These are phyloP conservation scores for Lithobates sylvaticus DNA, from an alignment of 2,797 vertebrate species.

Conservation along the genomic window DNA sequence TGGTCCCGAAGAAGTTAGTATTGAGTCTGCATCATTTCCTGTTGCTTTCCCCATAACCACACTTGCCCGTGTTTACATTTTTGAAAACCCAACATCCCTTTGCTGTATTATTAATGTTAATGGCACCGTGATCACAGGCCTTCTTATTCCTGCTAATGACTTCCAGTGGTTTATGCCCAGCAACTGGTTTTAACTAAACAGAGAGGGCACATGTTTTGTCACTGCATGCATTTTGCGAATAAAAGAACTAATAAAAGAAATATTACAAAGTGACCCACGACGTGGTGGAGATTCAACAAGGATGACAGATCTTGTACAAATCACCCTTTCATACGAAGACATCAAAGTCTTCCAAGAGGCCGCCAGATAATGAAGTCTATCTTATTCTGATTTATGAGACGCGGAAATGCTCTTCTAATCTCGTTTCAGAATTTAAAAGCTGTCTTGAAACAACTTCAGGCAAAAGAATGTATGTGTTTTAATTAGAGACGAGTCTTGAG, in stretches of 20 bases:
- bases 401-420: conserved; percentile 61
- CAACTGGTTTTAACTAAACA: conserved; percentile 31
- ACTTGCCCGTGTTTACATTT: conserved; percentile 5
- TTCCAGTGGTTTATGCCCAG: conserved; percentile 7
- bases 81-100: neutral
- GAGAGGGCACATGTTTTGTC: conserved; percentile 31
- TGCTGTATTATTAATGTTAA: conserved; percentile 3
- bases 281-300: conserved; percentile 15
- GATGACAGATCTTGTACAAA: conserved; percentile 58
- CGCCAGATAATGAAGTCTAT: conserved; percentile 57
- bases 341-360: conserved; percentile 64
- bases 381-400: conserved; percentile 50
- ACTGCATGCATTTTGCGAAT: conserved; percentile 31
- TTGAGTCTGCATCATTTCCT: neutral
- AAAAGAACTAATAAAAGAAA: conserved; percentile 48
- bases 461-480: conserved; percentile 49
- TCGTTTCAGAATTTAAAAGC: conserved; percentile 54
- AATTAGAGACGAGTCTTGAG: conserved; percentile 56
- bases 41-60: neutral
- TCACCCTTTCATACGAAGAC: no score
- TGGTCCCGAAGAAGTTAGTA: neutral
- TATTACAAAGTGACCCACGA: conserved; percentile 57
- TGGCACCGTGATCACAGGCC: conserved; percentile 33
- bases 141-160: conserved; percentile 28
- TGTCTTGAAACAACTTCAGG: conserved; percentile 57